Conservation (phyloP, 2,797 vertebrate genomes). For the Macropodus opercularis region DNA sequence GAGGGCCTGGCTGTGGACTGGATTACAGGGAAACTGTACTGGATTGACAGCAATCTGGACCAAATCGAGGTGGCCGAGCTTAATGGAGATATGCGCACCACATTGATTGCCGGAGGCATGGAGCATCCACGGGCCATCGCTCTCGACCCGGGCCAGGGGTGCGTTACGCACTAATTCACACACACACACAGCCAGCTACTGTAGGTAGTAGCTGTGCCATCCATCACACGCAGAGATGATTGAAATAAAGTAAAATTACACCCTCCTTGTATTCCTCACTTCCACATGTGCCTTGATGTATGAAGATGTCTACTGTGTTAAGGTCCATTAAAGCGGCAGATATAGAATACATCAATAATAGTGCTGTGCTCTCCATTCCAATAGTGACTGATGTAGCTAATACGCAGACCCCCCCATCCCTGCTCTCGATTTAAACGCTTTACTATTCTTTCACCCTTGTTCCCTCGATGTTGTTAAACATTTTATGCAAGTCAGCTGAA, state of each 20-base stretch:
- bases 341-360: conserved; percentile 62
- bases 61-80: conserved; percentile 98
- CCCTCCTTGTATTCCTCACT: conserved; percentile 43
- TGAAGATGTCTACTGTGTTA: conserved; percentile 55
- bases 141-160: conserved; percentile 96
- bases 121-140: conserved; percentile 97
- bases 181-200: conserved; percentile 1
- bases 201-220: conserved; percentile 8
- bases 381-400: conserved; percentile 51
- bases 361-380: conserved; percentile 29
- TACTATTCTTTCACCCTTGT: conserved; percentile 6
- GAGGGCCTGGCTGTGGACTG: conserved; percentile 97
- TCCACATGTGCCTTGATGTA: conserved; percentile 46
- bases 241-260: conserved; percentile 48
- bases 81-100: conserved; percentile 92
- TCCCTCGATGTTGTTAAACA: conserved; percentile 14
- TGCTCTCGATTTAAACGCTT: conserved; percentile 12
- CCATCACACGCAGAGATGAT: conserved; percentile 33
- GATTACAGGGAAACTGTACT: conserved; percentile 97
- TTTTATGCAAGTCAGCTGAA: conserved; percentile 22
- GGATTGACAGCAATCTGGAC: conserved; percentile 99
- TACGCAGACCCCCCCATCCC: conserved; percentile 3
- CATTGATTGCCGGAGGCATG: conserved; percentile 95
- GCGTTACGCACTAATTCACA: conserved; percentile 35
- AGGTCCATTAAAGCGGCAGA: conserved; percentile 55